These are phyloP conservation scores for Marronus borbonicus DNA, from an alignment of 2,888 invertebrate genomes.

Conservation along the genomic window DNA sequence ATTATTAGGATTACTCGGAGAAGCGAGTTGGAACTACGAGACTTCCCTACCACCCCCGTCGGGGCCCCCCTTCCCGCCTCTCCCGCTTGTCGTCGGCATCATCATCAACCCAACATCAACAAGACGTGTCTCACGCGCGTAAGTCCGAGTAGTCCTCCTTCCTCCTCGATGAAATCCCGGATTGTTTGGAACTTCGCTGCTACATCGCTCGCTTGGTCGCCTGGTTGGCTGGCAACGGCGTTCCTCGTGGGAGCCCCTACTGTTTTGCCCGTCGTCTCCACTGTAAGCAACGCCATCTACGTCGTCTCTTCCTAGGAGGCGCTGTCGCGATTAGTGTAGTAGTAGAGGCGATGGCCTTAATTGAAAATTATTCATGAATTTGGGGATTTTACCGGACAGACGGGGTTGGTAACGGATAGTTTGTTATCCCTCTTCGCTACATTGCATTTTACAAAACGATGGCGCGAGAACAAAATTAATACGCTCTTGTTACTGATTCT, in stretches of 20 bases:
- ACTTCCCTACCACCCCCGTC: neutral
- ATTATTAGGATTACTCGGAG: slow-evolving; percentile 29
- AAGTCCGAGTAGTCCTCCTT: neutral
- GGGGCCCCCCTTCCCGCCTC: neutral
- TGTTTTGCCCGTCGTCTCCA: neutral
- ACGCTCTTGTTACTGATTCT: too few species aligned
- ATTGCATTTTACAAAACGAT: too few species aligned
- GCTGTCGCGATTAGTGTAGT: too few species aligned
- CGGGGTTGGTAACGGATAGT: slow-evolving; percentile 23
- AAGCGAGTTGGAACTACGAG: neutral
- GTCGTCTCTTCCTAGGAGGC: neutral
- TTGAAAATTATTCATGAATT: slow-evolving; percentile 40
- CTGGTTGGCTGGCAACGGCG: too few species aligned
- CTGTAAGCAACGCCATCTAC: neutral
- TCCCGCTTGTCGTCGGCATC: neutral
- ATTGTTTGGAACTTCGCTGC: slow-evolving; percentile 20
- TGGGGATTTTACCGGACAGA: neutral
- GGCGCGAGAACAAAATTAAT: too few species aligned
- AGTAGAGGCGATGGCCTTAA: slow-evolving; percentile 8
- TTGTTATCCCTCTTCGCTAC: neutral
- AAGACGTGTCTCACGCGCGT: slow-evolving; percentile 1
- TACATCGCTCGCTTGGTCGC: too few species aligned
- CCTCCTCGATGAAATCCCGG: slow-evolving; percentile 16
- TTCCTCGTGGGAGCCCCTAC: too few species aligned
- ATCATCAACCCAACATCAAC: slow-evolving; percentile 22